phyloP scores from a whole-genome alignment of 2,113 vertebrate species.

The Mesocricetus auratus region DNA sequence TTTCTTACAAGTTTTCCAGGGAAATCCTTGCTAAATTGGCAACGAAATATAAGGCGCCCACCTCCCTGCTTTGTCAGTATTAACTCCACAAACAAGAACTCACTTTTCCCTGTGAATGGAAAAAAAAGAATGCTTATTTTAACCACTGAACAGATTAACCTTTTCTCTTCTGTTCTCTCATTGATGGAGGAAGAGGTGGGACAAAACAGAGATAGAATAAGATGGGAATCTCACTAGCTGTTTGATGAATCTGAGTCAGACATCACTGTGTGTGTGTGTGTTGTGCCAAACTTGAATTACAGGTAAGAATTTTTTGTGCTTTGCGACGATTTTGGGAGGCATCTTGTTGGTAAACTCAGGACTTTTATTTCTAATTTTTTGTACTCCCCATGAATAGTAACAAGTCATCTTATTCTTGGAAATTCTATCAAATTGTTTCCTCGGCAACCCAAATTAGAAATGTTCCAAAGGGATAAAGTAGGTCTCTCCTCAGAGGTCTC shows the following conservation, averaged over 20 bases:
- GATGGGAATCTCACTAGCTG: neutral
- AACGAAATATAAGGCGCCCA: neutral
- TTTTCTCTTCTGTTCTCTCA: neutral
- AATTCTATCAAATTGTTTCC: neutral
- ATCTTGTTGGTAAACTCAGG: neutral
- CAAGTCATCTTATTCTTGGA: conserved; percentile 1
- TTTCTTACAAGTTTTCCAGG: neutral
- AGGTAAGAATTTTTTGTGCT: neutral
- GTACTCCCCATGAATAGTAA: neutral
- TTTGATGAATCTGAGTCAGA: neutral
- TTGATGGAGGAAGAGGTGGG: neutral
- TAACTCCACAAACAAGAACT: conserved; percentile 12
- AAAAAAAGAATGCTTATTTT: neutral
- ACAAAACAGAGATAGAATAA: neutral
- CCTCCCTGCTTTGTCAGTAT: neutral
- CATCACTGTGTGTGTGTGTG: neutral
- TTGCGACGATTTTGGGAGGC: neutral
- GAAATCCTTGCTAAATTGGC: neutral
- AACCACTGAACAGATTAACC: neutral
- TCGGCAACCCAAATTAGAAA: conserved; percentile 12
- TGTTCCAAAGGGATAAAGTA: neutral
- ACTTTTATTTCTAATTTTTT: neutral
- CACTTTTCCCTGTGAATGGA: neutral
- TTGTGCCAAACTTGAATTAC: neutral
- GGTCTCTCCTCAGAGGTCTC: neutral